phyloP scores from a whole-genome alignment of 1,140 invertebrate genomes.

The Acromyrmex heyeri region DNA sequence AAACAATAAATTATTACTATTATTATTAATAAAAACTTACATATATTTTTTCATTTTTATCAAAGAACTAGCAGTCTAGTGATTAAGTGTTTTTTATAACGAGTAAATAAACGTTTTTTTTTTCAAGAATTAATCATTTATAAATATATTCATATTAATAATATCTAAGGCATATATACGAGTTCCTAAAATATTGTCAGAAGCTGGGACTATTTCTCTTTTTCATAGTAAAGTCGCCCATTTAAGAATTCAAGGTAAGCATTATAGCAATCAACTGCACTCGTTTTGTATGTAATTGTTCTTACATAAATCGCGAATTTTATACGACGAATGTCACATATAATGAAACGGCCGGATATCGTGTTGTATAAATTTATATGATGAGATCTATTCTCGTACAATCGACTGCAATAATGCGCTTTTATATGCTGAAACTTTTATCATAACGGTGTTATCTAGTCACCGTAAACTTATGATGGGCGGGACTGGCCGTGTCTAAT shows the following conservation, averaged over 20 bases:
- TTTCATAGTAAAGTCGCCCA: no score
- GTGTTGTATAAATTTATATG: no score
- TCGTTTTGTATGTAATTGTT: no score
- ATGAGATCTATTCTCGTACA: no score
- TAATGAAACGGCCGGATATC: no score
- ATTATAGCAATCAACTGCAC: no score
- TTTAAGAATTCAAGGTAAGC: no score
- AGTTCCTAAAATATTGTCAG: no score
- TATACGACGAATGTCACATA: no score
- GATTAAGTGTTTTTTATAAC: neutral
- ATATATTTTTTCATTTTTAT: neutral
- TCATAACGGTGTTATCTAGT: slow-evolving; percentile 45
- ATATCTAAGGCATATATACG: neutral
- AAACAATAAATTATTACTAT: neutral
- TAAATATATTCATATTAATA: neutral
- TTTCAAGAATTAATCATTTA: slow-evolving; percentile 1
- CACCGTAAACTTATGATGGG: slow-evolving; percentile 29
- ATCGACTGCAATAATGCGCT: no score
- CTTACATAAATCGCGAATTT: no score
- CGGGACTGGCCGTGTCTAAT: slow-evolving; percentile 51
- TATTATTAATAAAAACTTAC: slow-evolving; percentile 4
- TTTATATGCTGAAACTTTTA: neutral
- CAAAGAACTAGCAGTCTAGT: neutral
- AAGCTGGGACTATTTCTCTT: no score
- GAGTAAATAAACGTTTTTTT: neutral